Base-by-base conservation (phyloP, 2,888 invertebrate species). In the Dynastes maya region DNA sequence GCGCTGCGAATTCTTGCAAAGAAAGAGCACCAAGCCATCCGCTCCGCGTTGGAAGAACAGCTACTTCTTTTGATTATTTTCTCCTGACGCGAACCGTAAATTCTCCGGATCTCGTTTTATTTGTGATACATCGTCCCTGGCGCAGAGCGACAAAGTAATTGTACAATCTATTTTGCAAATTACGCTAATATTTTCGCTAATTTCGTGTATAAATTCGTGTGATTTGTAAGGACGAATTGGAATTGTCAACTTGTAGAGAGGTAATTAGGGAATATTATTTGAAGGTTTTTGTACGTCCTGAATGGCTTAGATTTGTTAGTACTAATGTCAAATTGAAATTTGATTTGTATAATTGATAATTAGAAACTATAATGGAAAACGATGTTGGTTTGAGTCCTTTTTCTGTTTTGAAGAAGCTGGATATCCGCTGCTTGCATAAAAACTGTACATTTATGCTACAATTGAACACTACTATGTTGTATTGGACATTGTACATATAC, bases 91-190 rank as follows among this genome's bases (percentile, higher is more conserved):
- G n/a, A 37, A 37, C 64, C 32, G 29, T 64, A 64, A 64, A 64
- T 64, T 64, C 64, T 22, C 5, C 32, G 29, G 45, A 45, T 45
- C 45, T 45, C 32, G 32, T 29, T 64, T 64, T 64, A 13, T 64
- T 64, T 37, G 64, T 64, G 64, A 64, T 64, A 64, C 29, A 64
- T 64, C 37, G 3, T 64, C 64, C 3, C 64, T 9, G 13, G 64
- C 37, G 32, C 64, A n/a, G 13, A n/a, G 32, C 64, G 64, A 64
- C 64, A 32, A 64, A 64, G 32, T 64, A 64, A 64, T 32, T 64
- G 64, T 37, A n/a, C 64, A 32, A 64, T 64, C 29, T 64, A 37
- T 64, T 64, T 64, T n/a, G 37, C 29, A 64, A 64, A 64, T 64
- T 64, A 29, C 32, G 9, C 29, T 55, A 16, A 32, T 64, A n/a